These are phyloP conservation scores for Adelosebastes latens DNA, from an alignment of 2,797 vertebrate species.

Conservation along the genomic window DNA sequence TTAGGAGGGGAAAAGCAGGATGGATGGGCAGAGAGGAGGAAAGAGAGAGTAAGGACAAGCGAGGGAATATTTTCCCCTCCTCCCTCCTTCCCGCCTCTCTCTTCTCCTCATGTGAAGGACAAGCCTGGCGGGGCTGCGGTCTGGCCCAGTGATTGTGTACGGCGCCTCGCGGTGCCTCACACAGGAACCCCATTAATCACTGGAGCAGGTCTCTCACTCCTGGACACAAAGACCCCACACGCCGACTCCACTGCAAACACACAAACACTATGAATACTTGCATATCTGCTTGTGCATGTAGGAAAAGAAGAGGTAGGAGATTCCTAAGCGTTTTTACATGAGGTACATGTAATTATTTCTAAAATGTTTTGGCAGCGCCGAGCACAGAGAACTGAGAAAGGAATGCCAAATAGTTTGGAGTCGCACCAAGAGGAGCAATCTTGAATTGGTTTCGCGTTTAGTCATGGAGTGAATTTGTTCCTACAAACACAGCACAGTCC, in stretches of 20 bases:
- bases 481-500: constrained; percentile 23
- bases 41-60: constrained; percentile 64
- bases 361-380: constrained; percentile 71
- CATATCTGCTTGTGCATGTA: constrained; percentile 36
- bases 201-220: constrained; percentile 80
- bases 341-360: constrained; percentile 74
- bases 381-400: constrained; percentile 60
- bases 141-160: constrained; percentile 82
- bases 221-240: constrained; percentile 83
- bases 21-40: constrained; percentile 69
- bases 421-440: constrained; percentile 64
- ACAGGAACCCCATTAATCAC: constrained; percentile 87
- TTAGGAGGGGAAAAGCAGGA: constrained; percentile 46
- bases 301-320: constrained; percentile 15
- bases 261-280: constrained; percentile 53
- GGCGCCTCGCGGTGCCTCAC: constrained; percentile 81
- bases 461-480: constrained; percentile 57
- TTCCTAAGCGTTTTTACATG: constrained; percentile 56
- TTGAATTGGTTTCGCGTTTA: constrained; percentile 71
- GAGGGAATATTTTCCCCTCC: constrained; percentile 55
- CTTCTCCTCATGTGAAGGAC: constrained; percentile 82
- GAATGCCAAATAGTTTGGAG: constrained; percentile 80
- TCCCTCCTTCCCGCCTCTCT: constrained; percentile 75
- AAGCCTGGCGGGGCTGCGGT: constrained; percentile 80
- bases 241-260: constrained; percentile 64